Conservation (phyloP, 2,797 vertebrate genomes). For the Notolabrus celidotus region DNA sequence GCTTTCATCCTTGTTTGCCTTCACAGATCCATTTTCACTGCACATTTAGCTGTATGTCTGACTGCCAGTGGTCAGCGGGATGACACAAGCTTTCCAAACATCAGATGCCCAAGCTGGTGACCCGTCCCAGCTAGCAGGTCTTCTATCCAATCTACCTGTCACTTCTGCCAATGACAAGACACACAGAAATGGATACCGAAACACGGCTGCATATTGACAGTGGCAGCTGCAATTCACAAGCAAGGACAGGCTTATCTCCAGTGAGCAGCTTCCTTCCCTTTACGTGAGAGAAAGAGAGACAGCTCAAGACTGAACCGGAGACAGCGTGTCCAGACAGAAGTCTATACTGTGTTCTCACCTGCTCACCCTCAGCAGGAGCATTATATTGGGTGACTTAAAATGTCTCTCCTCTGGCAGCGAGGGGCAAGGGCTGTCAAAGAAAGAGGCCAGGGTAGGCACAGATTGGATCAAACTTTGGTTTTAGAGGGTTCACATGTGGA, state of each 20-base stretch:
- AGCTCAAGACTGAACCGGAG: slow-evolving; percentile 49
- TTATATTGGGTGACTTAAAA: slow-evolving; percentile 63
- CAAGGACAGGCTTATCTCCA: slow-evolving; percentile 77
- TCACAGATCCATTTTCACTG: slow-evolving; percentile 53
- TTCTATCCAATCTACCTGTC: slow-evolving; percentile 81
- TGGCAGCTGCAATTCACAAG: slow-evolving; percentile 76
- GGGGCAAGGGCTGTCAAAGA: slow-evolving; percentile 42
- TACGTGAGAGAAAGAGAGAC: slow-evolving; percentile 65
- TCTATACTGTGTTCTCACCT: slow-evolving; percentile 66
- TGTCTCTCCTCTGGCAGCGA: slow-evolving; percentile 44
- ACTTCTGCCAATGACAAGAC: slow-evolving; percentile 78
- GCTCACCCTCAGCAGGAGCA: slow-evolving; percentile 47
- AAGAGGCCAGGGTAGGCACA: slow-evolving; percentile 30
- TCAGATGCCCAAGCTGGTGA: slow-evolving; percentile 69
- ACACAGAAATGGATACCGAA: slow-evolving; percentile 68
- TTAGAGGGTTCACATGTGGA: slow-evolving; percentile 34
- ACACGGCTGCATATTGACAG: slow-evolving; percentile 71
- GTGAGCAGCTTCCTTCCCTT: slow-evolving; percentile 78
- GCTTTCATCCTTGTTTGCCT: slow-evolving; percentile 54
- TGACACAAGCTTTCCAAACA: slow-evolving; percentile 60
- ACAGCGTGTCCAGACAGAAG: slow-evolving; percentile 65
- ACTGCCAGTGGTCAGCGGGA: slow-evolving; percentile 59
- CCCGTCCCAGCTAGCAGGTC: slow-evolving; percentile 68
- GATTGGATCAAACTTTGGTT: slow-evolving; percentile 57
- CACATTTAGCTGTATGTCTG: slow-evolving; percentile 44